These are phyloP conservation scores for Channa argus DNA, from an alignment of 2,113 vertebrate genomes.

Conservation along the genomic window DNA sequence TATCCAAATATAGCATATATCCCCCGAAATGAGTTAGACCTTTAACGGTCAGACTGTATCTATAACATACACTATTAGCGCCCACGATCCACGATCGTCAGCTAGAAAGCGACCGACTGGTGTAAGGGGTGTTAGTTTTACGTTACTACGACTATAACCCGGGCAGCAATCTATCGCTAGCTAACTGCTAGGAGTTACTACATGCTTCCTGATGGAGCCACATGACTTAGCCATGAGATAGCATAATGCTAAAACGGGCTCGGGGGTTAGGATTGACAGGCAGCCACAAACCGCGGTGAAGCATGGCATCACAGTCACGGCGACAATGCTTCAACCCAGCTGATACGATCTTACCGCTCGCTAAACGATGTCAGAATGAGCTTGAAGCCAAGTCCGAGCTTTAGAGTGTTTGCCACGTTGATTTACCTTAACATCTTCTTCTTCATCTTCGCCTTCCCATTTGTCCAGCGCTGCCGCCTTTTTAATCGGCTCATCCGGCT, in stretches of 20 bases:
- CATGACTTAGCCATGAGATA: constrained; percentile 71
- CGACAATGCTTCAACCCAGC: background rate
- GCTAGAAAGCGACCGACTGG: background rate
- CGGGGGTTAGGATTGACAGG: constrained; percentile 33
- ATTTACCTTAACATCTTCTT: constrained; percentile 92
- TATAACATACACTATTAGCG: background rate
- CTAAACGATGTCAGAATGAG: background rate
- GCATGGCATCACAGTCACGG: constrained; percentile 33
- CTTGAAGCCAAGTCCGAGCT: background rate
- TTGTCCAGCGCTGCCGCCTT: constrained; percentile 82
- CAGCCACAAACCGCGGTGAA: constrained; percentile 24
- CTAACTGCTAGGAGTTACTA: background rate
- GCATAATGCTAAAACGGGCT: constrained; percentile 40
- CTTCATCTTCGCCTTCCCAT: constrained; percentile 95
- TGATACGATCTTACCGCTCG: background rate
- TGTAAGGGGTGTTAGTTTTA: no score
- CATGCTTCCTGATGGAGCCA: constrained; percentile 33
- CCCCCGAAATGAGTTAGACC: background rate
- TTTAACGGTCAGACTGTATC: accelerated
- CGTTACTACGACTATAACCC: no score
- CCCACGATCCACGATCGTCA: background rate
- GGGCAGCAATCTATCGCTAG: background rate
- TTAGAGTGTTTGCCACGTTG: background rate
- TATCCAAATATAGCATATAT: background rate
- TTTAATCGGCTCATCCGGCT: constrained; percentile 82